These are phyloP conservation scores for Zaprionus davidi DNA, from an alignment of 1,140 invertebrate species.

Conservation along the genomic window DNA sequence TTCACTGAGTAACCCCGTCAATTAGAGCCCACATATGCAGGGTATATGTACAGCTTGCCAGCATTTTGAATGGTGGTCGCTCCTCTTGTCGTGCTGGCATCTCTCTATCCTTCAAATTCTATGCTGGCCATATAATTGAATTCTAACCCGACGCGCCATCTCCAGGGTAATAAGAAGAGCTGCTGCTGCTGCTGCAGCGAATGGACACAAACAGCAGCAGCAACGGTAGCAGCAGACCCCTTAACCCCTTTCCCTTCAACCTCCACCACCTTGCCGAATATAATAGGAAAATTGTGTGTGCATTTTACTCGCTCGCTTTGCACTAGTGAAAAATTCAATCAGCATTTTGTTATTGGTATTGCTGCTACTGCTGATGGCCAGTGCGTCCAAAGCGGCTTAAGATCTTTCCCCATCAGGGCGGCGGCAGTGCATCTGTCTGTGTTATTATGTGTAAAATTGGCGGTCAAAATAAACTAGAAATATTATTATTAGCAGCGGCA, in stretches of 20 bases:
- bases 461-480: conserved; percentile 21
- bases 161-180: conserved; percentile 69
- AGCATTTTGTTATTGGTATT: conserved; percentile 57
- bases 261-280: conserved; percentile 18
- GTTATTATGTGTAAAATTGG: conserved; percentile 60
- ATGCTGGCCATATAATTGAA: conserved; percentile 72
- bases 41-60: conserved; percentile 30
- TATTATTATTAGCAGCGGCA: conserved; percentile 32
- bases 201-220: conserved; percentile 25
- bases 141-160: conserved; percentile 72
- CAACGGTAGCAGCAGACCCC: conserved; percentile 16
- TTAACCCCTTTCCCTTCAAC: conserved; percentile 10
- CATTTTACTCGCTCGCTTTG: conserved; percentile 38
- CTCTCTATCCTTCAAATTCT: conserved; percentile 54
- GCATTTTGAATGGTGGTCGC: conserved; percentile 27
- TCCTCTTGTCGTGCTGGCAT: conserved; percentile 34
- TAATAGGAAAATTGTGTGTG: conserved; percentile 62
- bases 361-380: conserved; percentile 23
- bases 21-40: conserved; percentile 3
- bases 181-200: conserved; percentile 6
- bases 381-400: conserved; percentile 64
- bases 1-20: neutral
- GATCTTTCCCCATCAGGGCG: conserved; percentile 39
- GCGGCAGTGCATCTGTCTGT: conserved; percentile 14
- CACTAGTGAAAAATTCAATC: conserved; percentile 68